Conservation (phyloP, 1,140 invertebrate species). For the Platorchestia sp. region DNA sequence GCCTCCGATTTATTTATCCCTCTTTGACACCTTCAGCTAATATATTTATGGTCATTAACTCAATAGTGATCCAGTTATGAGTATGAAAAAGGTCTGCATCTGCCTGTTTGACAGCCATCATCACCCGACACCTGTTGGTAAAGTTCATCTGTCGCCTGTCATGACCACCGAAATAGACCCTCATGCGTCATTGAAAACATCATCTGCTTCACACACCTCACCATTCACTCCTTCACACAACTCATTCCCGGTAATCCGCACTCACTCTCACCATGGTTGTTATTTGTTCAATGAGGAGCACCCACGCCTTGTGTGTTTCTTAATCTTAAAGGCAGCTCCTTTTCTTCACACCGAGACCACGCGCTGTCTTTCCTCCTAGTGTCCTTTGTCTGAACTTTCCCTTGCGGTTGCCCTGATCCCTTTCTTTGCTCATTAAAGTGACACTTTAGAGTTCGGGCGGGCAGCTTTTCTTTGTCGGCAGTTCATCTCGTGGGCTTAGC, state of each 20-base stretch:
- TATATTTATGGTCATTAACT: no score
- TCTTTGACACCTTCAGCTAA: no score
- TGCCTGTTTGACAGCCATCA: neutral
- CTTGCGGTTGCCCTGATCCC: conserved; percentile 20
- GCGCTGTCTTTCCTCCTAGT: neutral
- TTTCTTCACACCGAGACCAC: neutral
- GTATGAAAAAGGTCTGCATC: neutral
- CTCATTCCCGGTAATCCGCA: neutral
- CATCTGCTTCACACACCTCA: neutral
- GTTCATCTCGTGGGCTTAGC: neutral
- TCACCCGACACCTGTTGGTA: neutral
- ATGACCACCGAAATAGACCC: no score
- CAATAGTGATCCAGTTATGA: no score
- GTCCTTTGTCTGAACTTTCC: neutral
- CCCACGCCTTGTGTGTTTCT: neutral
- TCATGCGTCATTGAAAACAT: neutral
- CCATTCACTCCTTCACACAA: neutral
- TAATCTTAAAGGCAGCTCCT: neutral
- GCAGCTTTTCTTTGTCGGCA: neutral
- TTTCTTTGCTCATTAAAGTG: neutral
- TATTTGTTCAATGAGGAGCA: neutral
- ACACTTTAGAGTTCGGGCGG: neutral
- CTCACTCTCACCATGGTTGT: neutral
- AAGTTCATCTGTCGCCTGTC: neutral
- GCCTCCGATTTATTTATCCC: no score